Conservation (phyloP, 2,888 invertebrate species). For the Pasiphila rectangulata region DNA sequence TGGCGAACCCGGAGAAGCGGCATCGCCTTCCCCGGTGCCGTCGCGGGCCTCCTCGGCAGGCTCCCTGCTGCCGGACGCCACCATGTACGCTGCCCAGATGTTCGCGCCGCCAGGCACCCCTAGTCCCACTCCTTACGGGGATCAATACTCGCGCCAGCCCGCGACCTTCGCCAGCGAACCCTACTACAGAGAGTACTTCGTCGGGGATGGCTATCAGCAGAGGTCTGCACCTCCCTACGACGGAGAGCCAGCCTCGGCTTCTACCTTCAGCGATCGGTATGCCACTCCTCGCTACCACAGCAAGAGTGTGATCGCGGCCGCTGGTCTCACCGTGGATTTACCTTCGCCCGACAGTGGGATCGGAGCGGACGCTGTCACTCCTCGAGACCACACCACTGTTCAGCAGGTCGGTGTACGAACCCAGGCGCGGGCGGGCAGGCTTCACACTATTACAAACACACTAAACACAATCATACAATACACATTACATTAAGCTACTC, state of each 20-base stretch:
- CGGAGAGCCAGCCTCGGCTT: conserved; percentile 81
- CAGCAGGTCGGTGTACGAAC: conserved; percentile 87
- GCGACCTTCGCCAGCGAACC: conserved; percentile 85
- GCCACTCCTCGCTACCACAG: conserved; percentile 86
- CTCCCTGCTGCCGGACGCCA: conserved; percentile 82
- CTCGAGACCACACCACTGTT: conserved; percentile 92
- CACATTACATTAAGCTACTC: conserved; percentile 23
- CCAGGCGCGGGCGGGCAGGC: conserved; percentile 73
- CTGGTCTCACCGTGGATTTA: conserved; percentile 94
- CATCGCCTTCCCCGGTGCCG: conserved; percentile 82
- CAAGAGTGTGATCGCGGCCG: conserved; percentile 86
- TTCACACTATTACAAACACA: conserved; percentile 43
- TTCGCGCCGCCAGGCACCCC: conserved; percentile 85
- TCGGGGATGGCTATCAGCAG: conserved; percentile 82
- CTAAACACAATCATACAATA: conserved; percentile 31
- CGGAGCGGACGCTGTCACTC: conserved; percentile 95
- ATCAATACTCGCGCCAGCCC: conserved; percentile 74
- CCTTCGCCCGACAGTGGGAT: conserved; percentile 98
- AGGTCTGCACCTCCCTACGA: conserved; percentile 81
- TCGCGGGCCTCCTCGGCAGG: conserved; percentile 81
- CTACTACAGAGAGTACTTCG: conserved; percentile 91
- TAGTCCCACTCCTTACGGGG: conserved; percentile 83
- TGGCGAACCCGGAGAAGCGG: conserved; percentile 82
- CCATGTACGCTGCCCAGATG: conserved; percentile 86
- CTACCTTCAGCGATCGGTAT: conserved; percentile 85